phyloP scores from a whole-genome alignment of 2,888 invertebrate species.

The Xestia rhomboidea region DNA sequence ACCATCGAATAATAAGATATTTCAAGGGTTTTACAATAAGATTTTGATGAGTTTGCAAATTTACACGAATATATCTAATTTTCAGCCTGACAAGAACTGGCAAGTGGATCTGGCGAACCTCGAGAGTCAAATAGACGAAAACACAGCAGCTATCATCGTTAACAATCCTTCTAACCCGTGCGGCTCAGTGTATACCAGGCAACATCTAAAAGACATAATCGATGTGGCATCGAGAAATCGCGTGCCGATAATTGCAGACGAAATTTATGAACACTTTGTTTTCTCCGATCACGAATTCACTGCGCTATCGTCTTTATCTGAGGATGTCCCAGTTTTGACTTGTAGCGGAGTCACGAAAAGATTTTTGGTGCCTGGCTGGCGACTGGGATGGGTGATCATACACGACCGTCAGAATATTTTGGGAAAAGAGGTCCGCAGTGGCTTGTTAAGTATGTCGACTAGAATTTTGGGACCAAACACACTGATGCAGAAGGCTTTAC shows the following conservation, averaged over 20 bases:
- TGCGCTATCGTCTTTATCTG: slow-evolving; percentile 95
- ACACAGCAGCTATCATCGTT: slow-evolving; percentile 96
- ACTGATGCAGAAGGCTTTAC: slow-evolving; percentile 96
- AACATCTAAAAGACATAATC: slow-evolving; percentile 95
- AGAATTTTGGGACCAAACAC: slow-evolving; percentile 97
- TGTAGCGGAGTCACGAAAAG: slow-evolving; percentile 99
- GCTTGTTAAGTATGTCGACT: slow-evolving; percentile 92
- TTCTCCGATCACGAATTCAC: slow-evolving; percentile 95
- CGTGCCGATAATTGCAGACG: slow-evolving; percentile 98
- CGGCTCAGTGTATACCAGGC: slow-evolving; percentile 96
- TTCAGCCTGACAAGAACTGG: slow-evolving; percentile 95
- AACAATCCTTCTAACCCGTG: slow-evolving; percentile 99
- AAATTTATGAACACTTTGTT: slow-evolving; percentile 98
- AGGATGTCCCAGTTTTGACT: slow-evolving; percentile 96
- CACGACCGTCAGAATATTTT: slow-evolving; percentile 95
- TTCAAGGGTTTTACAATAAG: not conserved
- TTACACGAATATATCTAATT: not conserved
- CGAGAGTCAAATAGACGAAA: slow-evolving; percentile 96
- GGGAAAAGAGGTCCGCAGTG: slow-evolving; percentile 86
- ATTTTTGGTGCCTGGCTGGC: slow-evolving; percentile 98
- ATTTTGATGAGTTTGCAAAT: not conserved
- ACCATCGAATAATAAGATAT: too few relatives aligned
- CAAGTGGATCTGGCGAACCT: slow-evolving; percentile 96
- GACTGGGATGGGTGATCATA: slow-evolving; percentile 98
- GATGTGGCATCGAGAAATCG: slow-evolving; percentile 94